Percentiles rank a stretch among this genome's conserved stretches.
Evolutionary conservation across 64 coral and sea anemone species (phyloP).

Genomic region (Anthopleura sola): DNA sequence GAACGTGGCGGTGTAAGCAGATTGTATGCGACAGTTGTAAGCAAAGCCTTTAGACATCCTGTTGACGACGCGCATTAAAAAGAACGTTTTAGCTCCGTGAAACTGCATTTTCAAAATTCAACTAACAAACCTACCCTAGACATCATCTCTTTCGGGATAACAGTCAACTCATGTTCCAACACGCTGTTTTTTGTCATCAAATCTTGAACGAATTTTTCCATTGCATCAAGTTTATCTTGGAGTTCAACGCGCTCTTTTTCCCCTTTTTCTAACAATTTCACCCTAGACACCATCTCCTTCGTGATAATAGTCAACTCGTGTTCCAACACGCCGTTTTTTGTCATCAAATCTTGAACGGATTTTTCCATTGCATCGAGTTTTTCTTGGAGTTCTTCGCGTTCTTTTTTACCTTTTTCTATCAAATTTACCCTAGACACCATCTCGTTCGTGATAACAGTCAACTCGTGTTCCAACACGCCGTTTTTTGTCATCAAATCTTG

Average conservation of each 20-base stretch:
- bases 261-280: not conserved
- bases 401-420: not conserved
- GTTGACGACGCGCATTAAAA: too few species aligned
- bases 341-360: too few species aligned
- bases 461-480: too few species aligned
- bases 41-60: too few species aligned
- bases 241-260: not conserved
- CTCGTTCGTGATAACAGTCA: too few species aligned
- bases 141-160: not conserved
- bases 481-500: too few species aligned
- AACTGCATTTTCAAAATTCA: not conserved
- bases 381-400: not conserved
- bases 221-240: not conserved
- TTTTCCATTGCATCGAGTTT: not conserved
- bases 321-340: too few species aligned
- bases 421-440: too few species aligned
- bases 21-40: too few species aligned
- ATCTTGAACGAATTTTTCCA: slow-evolving; percentile 7
- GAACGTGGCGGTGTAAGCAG: too few species aligned
- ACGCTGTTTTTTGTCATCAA: slow-evolving; percentile 4
- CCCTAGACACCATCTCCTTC: too few species aligned
- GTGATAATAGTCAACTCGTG: too few species aligned
- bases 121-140: not conserved
- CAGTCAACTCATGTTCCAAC: slow-evolving; percentile 7
- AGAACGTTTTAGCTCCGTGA: not conserved